Percentiles rank a stretch among this genome's conserved stretches.
Conservation (phyloP, 2,888 invertebrate genomes). For the Noctuana brunneofusca region DNA sequence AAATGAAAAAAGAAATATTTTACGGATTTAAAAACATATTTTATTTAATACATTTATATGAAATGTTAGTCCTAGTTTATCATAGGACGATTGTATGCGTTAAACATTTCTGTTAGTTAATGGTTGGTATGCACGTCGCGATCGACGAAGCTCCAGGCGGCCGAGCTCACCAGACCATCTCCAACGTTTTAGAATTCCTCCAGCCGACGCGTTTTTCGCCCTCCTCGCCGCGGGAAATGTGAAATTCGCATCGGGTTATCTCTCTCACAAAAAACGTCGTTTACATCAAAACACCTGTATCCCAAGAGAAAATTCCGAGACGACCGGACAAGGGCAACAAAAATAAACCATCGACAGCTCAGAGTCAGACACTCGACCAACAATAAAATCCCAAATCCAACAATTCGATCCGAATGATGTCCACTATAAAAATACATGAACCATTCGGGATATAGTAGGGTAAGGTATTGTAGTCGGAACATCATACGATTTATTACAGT, state of each 20-base stretch:
- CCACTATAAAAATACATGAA: constrained; percentile 57
- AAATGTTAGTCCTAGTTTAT: too few species aligned
- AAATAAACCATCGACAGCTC: too few species aligned
- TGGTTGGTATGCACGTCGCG: constrained; percentile 48
- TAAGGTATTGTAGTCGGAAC: constrained; percentile 39
- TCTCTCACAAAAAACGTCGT: constrained; percentile 47
- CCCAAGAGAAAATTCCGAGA: constrained; percentile 28
- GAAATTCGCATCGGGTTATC: constrained; percentile 57
- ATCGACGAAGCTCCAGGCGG: constrained; percentile 37
- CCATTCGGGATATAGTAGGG: constrained; percentile 47
- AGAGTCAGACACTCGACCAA: constrained; percentile 21
- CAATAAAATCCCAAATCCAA: constrained; percentile 54
- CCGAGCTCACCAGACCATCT: constrained; percentile 43
- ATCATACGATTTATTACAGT: constrained; percentile 54
- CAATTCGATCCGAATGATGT: constrained; percentile 60
- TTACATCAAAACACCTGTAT: constrained; percentile 32
- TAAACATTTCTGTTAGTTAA: constrained; percentile 41
- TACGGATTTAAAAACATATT: too few species aligned
- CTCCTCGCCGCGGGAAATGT: constrained; percentile 57
- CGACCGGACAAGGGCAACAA: constrained; percentile 9
- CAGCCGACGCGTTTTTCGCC: constrained; percentile 52
- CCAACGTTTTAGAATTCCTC: constrained; percentile 58
- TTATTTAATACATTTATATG: too few species aligned
- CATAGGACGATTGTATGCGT: not conserved
- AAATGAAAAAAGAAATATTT: too few species aligned